Evolutionary conservation across 2,888 invertebrate species (phyloP), one percentile per base, ranked within the genome.

Genomic region (Lycocerus yunnanus): DNA sequence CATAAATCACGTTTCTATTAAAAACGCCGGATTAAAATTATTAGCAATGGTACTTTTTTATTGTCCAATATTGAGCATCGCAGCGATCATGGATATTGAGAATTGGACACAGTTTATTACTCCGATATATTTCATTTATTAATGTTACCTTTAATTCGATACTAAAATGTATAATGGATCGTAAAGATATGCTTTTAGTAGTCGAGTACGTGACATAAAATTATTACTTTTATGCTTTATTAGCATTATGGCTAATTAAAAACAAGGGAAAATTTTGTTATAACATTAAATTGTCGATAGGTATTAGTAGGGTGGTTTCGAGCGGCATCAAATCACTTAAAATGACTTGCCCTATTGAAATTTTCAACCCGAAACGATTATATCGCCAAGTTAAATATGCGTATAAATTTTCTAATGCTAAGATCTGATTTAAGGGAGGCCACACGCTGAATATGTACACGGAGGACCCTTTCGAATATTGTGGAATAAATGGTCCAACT

Each of bases 131-230:
- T 76, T 76, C 76, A 76, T 76, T 76, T 73, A 73, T 73, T 76
- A 71, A 75, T 75, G 75, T 75, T 72, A 75, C 75, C 75, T 75
- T 72, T 72, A 75, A 75, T 72, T 75, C 75, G 69, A 67, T 72
- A 75, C 72, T 72, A 75, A 63, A 75, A 72, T 72, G 66, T 69
- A 72, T 69, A 75, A 69, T 72, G 72, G 72, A 65, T 72, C 72
- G 63, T 75, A 75, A 75, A 75, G 75, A 75, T 75, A 75, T 75
- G 72, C 69, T 75, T 75, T 75, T 75, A 75, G 69, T 72, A 43
- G 66, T 58, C 59, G 63, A 68, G 66, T 66, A 69, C 71, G 61
- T 63, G 43, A n/a, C 43, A 75, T 75, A 71, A 75, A 75, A 75
- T 75, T 43, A 43, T 43, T 75, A 75, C 74, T 60, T 68, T 75